phyloP scores from a whole-genome alignment of 2,888 invertebrate species.

The Melieria omissa region DNA sequence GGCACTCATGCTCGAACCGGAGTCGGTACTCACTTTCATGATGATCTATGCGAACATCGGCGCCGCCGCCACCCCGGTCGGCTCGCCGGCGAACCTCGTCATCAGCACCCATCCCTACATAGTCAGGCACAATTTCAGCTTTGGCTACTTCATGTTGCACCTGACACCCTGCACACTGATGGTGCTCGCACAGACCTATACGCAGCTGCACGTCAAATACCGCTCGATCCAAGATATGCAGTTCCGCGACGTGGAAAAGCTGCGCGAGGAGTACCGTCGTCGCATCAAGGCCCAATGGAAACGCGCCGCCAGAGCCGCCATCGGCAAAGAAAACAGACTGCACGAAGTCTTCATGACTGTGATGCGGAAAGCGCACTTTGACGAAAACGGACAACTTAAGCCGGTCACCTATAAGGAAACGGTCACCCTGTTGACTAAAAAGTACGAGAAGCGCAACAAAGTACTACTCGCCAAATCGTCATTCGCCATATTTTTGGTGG shows the following conservation, averaged over 20 bases:
- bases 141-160: conserved; percentile 81
- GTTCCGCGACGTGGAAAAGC: conserved; percentile 38
- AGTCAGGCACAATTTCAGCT: conserved; percentile 72
- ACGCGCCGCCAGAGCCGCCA: conserved; percentile 1
- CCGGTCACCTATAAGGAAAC: not conserved
- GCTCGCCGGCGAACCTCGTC: conserved; percentile 80
- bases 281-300: conserved; percentile 68
- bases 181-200: conserved; percentile 74
- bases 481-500: conserved; percentile 70
- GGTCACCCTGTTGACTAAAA: conserved; percentile 53
- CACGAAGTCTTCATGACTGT: too few relatives aligned
- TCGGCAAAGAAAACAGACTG: not conserved
- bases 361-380: not conserved
- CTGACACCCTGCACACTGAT: conserved; percentile 81
- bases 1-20: conserved; percentile 85
- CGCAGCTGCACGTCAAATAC: conserved; percentile 71
- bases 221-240: not conserved
- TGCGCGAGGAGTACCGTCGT: conserved; percentile 54
- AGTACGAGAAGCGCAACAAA: conserved; percentile 71
- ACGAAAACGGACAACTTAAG: not conserved
- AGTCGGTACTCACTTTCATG: conserved; percentile 86
- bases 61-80: conserved; percentile 88
- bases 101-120: conserved; percentile 57
- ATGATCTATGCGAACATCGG: conserved; percentile 91
- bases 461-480: conserved; percentile 78